Evolutionary conservation across 64 coral and sea anemone genomes (phyloP), one percentile per base, ranked within the genome.

Genomic region (Montipora foliosa): DNA sequence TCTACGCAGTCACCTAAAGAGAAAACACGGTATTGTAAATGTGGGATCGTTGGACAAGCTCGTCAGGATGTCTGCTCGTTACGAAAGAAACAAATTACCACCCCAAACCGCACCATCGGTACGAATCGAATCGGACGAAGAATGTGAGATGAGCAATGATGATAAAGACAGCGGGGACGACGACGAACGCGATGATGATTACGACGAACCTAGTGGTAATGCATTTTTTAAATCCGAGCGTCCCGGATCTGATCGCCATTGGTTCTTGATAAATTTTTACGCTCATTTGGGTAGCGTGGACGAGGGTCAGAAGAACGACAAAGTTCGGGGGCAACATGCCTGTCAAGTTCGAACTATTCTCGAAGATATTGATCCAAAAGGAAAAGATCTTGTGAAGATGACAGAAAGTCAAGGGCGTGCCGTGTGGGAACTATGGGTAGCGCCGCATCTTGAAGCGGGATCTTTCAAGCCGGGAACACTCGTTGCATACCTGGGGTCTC

Each of bases 361-460:
- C 5, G 73, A 76, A 76, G 73, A 3, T 10, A 76, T 76, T 9
- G 73, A 76, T 46, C 73, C 73, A 7, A 4, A 14, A 8, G 73
- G 73, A 1, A 76, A 45, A 11, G 73, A 45, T 37, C 44, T 76
- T 4, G 73, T 9, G 46, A 29, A 13, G 29, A 7, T 76, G 2
- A 24, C 73, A 3, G 37, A 4, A 0, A 37, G 46, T 13, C 25
- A 44, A 6, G 73, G 73, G 10, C 24, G 73, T 7, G 73, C 73
- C 73, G 73, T 76, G 8, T 76, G 73, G 73, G 25, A 76, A 45
- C 29, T 76, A 44, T 76, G 73, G 73, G 73, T 76, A 24, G 5
- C 73, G 12, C 73, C 73, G 25, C 73, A 37, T 44, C 73, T 76
- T 37, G 25, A 76, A 3, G 7, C 44, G 4, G 10, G 3, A 11